Evolutionary conservation across 2,888 invertebrate species (phyloP).

Genomic region (Morpho helenor): DNA sequence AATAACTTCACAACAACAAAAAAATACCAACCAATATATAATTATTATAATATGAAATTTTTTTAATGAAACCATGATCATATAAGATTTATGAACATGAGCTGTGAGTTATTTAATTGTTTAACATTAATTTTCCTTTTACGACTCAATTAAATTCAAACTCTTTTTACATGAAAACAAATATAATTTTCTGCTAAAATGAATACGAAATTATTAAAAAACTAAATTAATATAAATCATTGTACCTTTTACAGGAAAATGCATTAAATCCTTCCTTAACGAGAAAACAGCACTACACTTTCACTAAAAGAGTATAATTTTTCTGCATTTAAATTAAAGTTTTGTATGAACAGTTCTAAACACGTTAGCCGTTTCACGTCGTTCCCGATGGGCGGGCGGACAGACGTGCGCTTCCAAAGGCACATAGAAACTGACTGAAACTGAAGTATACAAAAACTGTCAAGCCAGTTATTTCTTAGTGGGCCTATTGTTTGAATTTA

Average conservation of each 20-base stretch:
- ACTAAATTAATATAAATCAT: background rate
- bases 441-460: constrained; percentile 13
- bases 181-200: too few relatives aligned
- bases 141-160: too few relatives aligned
- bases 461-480: constrained; percentile 5
- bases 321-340: constrained; percentile 3
- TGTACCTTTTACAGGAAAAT: constrained; percentile 16
- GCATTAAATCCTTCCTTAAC: constrained; percentile 10
- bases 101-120: too few relatives aligned
- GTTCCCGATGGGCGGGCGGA: constrained; percentile 49
- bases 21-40: too few relatives aligned
- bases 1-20: too few relatives aligned
- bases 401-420: constrained; percentile 41
- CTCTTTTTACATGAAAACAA: too few relatives aligned
- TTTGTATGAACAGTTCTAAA: background rate
- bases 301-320: constrained; percentile 1
- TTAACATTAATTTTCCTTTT: too few relatives aligned
- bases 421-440: constrained; percentile 40
- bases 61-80: too few relatives aligned
- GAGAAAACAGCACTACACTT: constrained; percentile 11
- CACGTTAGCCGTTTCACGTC: constrained; percentile 1
- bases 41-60: too few relatives aligned
- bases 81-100: too few relatives aligned
- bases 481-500: constrained; percentile 22
- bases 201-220: too few relatives aligned